Evolutionary conservation across 1,140 invertebrate genomes (phyloP), one percentile per base, ranked within the genome.

Genomic region (Harpegnathos saltator): DNA sequence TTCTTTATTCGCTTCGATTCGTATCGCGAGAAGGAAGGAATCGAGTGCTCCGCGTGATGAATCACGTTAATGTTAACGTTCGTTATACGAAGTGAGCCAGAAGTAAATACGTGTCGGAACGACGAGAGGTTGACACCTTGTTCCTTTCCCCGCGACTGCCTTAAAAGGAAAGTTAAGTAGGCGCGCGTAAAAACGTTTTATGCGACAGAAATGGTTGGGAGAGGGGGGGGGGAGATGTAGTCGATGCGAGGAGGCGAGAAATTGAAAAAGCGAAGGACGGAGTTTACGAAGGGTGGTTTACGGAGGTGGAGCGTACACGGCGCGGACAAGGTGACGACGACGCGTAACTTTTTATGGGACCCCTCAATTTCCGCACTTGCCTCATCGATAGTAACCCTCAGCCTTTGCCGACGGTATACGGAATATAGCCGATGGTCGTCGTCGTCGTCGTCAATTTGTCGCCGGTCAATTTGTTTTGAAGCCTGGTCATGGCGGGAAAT

Each of bases 381-480:
- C 52, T 72, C 59, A 73, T 73, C 54, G 71, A 73, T 59, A 38
- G 52, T 73, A 73, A 73, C n/a, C 71, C 59, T 19, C 14, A 50
- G 7, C 15, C 71, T 74, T 19, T n/a, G 19, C 14, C 29, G 54
- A 19, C 12, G 11, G 0, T 62, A 48, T 74, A 48, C 58, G 22
- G 22, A 19, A 29, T n/a, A 29, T 62, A 48, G 44, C 3, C 58
- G 54, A 38, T 19, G 33, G 29, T 48, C 61, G 22, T 38, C 11
- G 12, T 33, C 54, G 17, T 19, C n/a, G 38, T 14, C 50, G 58
- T n/a, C n/a, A n/a, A n/a, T n/a, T n/a, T n/a, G n/a, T n/a, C n/a
- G n/a, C n/a, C n/a, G n/a, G n/a, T n/a, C n/a, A 73, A 73, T 73
- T 73, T 73, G 54, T 73, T 59, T 73, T 59, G 58, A 61, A 62